phyloP scores from a whole-genome alignment of 2,113 vertebrate species.

The Anhinga rufa region DNA sequence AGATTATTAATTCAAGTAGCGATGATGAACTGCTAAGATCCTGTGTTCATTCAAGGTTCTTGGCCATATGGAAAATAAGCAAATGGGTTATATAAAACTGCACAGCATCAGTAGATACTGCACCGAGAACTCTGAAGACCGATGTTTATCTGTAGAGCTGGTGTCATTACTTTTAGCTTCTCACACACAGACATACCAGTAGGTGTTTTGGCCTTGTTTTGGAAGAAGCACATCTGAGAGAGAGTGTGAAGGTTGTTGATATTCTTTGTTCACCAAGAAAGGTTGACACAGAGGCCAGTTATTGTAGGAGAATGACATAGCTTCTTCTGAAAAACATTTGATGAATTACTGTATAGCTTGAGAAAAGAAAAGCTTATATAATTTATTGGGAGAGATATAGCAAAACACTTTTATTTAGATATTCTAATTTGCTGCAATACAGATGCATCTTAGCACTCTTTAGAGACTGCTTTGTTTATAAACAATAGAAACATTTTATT shows the following conservation, averaged over 20 bases:
- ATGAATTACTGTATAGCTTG: not conserved
- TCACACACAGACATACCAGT: not conserved
- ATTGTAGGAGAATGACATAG: not conserved
- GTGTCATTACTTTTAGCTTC: not conserved
- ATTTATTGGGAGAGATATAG: not conserved
- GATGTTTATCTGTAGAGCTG: not conserved
- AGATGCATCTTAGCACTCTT: not conserved
- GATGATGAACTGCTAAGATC: not conserved
- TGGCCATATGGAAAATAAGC: not conserved
- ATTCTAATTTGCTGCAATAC: not conserved
- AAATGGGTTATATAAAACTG: not conserved
- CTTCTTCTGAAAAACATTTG: not conserved
- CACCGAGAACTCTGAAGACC: not conserved
- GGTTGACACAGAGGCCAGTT: not conserved
- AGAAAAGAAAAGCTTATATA: not conserved
- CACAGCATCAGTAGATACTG: not conserved
- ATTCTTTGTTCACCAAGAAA: not conserved
- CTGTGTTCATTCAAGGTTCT: not conserved
- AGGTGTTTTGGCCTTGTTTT: not conserved
- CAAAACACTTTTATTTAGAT: not conserved
- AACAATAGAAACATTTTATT: not conserved
- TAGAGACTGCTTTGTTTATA: not conserved
- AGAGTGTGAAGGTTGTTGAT: not conserved
- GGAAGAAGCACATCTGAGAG: not conserved
- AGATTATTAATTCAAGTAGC: conserved; percentile 1